Conservation (phyloP, 2,113 vertebrate genomes). For the Pampusana beccarii region DNA sequence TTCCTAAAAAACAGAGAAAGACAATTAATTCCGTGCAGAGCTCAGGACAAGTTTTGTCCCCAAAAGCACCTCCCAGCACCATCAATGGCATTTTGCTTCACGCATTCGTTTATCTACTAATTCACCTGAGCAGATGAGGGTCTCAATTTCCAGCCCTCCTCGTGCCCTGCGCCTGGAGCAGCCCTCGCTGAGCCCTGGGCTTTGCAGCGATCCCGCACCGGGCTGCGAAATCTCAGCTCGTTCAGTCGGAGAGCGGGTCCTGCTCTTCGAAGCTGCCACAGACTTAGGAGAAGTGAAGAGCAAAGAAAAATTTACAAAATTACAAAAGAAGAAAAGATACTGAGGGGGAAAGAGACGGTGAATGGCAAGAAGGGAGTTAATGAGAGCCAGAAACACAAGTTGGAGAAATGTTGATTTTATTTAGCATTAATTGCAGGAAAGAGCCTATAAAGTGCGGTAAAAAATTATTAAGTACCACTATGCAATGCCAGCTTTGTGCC, state of each 20-base stretch:
- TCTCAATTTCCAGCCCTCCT: not conserved
- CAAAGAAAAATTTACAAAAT: not conserved
- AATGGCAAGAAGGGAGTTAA: slow-evolving; percentile 13
- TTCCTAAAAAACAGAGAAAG: not conserved
- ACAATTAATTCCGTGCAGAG: not conserved
- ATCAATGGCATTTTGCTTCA: not conserved
- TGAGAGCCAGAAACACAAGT: slow-evolving; percentile 59
- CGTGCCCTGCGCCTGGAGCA: slow-evolving; percentile 21
- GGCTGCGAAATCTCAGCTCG: slow-evolving; percentile 54
- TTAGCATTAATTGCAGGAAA: slow-evolving; percentile 81
- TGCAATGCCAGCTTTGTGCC: slow-evolving; percentile 76
- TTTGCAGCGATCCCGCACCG: slow-evolving; percentile 24
- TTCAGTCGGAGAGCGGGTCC: slow-evolving; percentile 49
- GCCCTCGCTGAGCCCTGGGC: slow-evolving; percentile 43
- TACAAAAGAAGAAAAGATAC: not conserved
- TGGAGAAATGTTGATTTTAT: slow-evolving; percentile 78
- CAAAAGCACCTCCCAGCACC: not conserved
- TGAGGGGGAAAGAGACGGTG: not conserved
- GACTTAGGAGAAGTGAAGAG: not conserved
- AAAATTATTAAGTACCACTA: slow-evolving; percentile 72
- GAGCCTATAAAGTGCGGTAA: slow-evolving; percentile 73
- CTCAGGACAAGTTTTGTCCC: not conserved
- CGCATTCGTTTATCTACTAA: not conserved
- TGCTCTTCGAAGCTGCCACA: slow-evolving; percentile 54
- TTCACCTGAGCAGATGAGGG: not conserved